Evolutionary conservation across 2,113 vertebrate species (phyloP).

Genomic region (Cinclus mexicanus): DNA sequence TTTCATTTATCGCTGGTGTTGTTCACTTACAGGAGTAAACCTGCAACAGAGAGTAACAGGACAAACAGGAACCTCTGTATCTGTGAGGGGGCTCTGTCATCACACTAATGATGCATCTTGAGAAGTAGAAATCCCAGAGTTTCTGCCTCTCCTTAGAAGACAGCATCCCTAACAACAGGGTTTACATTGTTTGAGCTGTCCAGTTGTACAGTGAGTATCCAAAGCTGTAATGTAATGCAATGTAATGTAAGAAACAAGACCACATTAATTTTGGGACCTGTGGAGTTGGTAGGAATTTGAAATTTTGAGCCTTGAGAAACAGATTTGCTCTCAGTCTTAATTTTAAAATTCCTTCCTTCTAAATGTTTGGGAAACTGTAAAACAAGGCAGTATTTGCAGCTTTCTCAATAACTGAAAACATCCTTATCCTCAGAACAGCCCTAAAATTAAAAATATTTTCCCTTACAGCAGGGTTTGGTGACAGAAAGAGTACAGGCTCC

Average conservation of each 20-base stretch:
- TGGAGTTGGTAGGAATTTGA: not conserved
- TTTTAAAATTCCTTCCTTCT: not conserved
- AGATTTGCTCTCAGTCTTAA: not conserved
- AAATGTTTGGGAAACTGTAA: not conserved
- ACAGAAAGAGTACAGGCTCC: not conserved
- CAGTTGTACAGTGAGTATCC: rapidly evolving
- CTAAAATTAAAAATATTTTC: not conserved
- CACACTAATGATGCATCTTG: not conserved
- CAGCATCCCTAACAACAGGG: rapidly evolving
- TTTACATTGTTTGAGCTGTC: not conserved
- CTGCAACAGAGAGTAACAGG: not conserved
- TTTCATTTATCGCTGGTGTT: rapidly evolving
- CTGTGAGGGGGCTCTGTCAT: not conserved
- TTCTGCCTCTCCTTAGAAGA: not conserved
- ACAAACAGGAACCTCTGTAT: rapidly evolving
- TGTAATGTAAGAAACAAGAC: not conserved
- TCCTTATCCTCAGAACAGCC: not conserved
- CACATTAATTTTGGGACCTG: not conserved
- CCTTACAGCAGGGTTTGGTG: not conserved
- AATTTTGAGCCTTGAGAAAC: not conserved
- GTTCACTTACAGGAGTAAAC: not conserved
- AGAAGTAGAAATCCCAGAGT: not conserved
- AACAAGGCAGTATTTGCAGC: not conserved
- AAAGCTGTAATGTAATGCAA: not conserved
- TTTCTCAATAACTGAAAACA: not conserved